Conservation (phyloP, 2,797 vertebrate genomes). For the Erethizon dorsatum region DNA sequence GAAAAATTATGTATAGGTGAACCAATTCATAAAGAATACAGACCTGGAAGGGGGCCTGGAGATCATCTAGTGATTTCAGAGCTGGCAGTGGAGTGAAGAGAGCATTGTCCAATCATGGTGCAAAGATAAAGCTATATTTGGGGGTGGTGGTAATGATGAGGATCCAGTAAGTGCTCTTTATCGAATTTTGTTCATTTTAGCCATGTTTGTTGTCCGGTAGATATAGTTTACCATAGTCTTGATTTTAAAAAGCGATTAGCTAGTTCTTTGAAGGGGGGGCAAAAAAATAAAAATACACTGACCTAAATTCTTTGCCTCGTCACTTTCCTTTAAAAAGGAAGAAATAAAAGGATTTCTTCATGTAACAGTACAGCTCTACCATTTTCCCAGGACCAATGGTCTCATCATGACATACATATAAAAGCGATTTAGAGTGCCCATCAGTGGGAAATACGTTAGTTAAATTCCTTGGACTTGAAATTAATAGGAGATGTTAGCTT, state of each 20-base stretch:
- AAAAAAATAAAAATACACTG: not conserved
- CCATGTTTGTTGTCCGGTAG: not conserved
- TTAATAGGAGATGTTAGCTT: slow-evolving; percentile 70
- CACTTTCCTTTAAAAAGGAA: slow-evolving; percentile 30
- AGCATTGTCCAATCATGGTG: fast-evolving
- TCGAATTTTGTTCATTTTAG: not conserved
- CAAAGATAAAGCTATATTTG: not conserved
- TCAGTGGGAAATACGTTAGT: slow-evolving; percentile 74
- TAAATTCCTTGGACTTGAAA: slow-evolving; percentile 68
- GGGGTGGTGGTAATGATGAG: not conserved
- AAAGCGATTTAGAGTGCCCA: slow-evolving; percentile 65
- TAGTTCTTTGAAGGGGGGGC: not conserved
- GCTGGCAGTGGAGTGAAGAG: not conserved
- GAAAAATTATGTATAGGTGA: slow-evolving; percentile 38
- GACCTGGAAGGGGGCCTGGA: not conserved
- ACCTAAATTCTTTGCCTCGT: not conserved
- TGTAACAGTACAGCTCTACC: slow-evolving; percentile 13
- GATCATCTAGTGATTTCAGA: not conserved
- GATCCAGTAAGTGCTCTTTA: not conserved
- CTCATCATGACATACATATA: not conserved
- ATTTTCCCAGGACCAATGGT: slow-evolving; percentile 44
- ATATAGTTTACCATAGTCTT: not conserved
- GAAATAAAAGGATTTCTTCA: slow-evolving; percentile 45
- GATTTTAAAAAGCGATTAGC: not conserved
- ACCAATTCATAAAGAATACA: slow-evolving; percentile 53